Evolutionary conservation across 1,140 invertebrate genomes (phyloP), one percentile per base, ranked within the genome.

Genomic region (Drosophila erecta): DNA sequence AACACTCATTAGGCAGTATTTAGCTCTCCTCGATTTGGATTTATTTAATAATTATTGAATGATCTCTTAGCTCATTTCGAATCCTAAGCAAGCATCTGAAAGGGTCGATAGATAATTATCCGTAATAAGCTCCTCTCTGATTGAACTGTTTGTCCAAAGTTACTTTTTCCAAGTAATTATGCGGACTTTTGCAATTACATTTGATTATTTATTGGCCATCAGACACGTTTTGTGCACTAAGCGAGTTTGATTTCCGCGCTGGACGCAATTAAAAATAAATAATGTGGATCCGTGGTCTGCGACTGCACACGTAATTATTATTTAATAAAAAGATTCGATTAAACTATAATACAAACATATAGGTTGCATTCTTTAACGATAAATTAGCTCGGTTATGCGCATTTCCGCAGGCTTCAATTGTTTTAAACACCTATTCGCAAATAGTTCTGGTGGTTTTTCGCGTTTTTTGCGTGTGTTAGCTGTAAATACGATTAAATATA

Each of bases 231-330:
- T 22, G 10, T 58, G 57, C 61, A 67, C 77, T 66, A 61, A 66
- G 54, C 59, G 57, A 54, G 8, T 40, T 38, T 24, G 43, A 17
- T 15, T 30, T 37, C 15, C 35, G 55, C 12, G 54, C 12, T 58
- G 61, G 46, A 78, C 64, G 59, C 75, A 78, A 74, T 78, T 78
- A 74, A 78, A 74, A 74, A 62, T 67, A 67, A 69, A 74, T 78
- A 78, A 74, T 47, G 27, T 62, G 43, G 8, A 24, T 11, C 43
- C 53, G 57, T 69, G 64, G 46, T 55, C 20, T 14, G 8, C 7
- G 4, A 33, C 15, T 11, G 24, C 8, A 4, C 8, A 11, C 14
- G 11, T 50, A 50, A 50, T 33, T 17, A 50, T 33, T 33, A 50
- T 50, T 50, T 15, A 17, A 50, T 17, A 33, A 33, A 33, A 11